Evolutionary conservation across 2,113 vertebrate genomes (phyloP).

Genomic region (Sarotherodon lohbergeri): DNA sequence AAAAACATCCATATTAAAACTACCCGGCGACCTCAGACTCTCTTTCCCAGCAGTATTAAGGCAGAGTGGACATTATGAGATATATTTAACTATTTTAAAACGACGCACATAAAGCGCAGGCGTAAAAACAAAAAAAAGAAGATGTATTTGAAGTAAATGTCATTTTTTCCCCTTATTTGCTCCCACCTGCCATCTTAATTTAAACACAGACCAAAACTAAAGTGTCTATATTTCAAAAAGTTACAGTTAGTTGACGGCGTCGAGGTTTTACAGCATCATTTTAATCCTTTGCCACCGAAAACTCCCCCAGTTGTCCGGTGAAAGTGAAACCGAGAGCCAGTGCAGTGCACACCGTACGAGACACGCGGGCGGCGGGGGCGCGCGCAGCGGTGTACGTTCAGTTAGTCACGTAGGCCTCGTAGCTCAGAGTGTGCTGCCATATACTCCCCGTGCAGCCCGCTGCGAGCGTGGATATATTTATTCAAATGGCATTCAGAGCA

Average conservation of each 20-base stretch:
- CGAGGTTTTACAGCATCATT: not conserved
- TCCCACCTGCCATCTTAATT: not conserved
- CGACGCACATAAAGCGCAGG: not conserved
- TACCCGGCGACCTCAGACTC: not conserved
- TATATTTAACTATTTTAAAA: not conserved
- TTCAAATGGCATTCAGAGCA: not conserved
- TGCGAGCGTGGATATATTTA: not conserved
- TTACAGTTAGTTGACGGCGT: not conserved
- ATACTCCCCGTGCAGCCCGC: not conserved
- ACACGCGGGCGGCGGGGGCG: constrained; percentile 11
- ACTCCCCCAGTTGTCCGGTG: not conserved
- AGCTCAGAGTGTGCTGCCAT: not conserved
- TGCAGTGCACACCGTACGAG: not conserved
- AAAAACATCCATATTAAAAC: not conserved
- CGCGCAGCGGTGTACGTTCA: constrained; percentile 63
- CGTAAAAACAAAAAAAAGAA: not conserved
- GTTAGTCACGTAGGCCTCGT: constrained; percentile 72
- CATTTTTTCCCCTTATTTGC: accelerated
- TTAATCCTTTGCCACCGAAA: not conserved
- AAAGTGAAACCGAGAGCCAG: constrained; percentile 23
- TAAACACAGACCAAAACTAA: not conserved
- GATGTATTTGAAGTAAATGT: not conserved
- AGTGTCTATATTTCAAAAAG: not conserved
- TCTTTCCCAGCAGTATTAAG: not conserved
- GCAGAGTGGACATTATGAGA: not conserved